Base-by-base conservation (phyloP, 2,113 vertebrate species). In the Balaenoptera acutorostrata region DNA sequence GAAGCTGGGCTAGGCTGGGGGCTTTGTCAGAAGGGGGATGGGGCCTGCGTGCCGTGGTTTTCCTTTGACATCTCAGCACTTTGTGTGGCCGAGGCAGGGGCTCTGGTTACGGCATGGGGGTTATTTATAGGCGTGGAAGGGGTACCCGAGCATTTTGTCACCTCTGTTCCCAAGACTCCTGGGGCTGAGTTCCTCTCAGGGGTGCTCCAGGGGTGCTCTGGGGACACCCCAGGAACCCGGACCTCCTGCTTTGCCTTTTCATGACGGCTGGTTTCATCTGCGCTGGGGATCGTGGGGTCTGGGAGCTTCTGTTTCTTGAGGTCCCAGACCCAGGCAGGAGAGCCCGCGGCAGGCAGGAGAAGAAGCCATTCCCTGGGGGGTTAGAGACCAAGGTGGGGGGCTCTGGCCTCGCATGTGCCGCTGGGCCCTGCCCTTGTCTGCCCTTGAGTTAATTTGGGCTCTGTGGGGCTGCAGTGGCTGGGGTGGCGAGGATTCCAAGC, bases 381-480 rank as follows among this genome's bases (percentile, higher is more conserved):
- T 36, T 39, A 18, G 23, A 87, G 66, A 68, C 17, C 21, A 29
- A 81, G 55, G 59, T 8, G 8, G 96, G 94, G 94, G 96, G 93
- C 86, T 96, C 23, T 0, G 1, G 87, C 36, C 75, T 57, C 14
- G 7, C 8, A 4, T 91, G 52, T 80, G 92, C 80, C 17, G 1
- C 90, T 84, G 89, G 95, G 97, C 91, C 63, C 90, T 99, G 98
- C 98, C 99, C 99, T 99, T 99, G 99, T 97, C 98, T 98, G 99
- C 96, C 99, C 99, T 99, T 99, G 99, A 99, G 98, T 99, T 99
- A 99, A 99, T 99, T 99, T 96, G 98, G 98, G 98, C 98, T 0
- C 85, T 68, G 74, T 66, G n/a, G 96, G 96, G 95, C 95, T 89
- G 97, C 97, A 61, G 97, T 96, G 98, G 97, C 97, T 49, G 68